A percentile compares a stretch with the other conserved stretches of the same genome.
phyloP scores from a whole-genome alignment of 2,888 invertebrate genomes.

The Drosophila aldrichi region DNA sequence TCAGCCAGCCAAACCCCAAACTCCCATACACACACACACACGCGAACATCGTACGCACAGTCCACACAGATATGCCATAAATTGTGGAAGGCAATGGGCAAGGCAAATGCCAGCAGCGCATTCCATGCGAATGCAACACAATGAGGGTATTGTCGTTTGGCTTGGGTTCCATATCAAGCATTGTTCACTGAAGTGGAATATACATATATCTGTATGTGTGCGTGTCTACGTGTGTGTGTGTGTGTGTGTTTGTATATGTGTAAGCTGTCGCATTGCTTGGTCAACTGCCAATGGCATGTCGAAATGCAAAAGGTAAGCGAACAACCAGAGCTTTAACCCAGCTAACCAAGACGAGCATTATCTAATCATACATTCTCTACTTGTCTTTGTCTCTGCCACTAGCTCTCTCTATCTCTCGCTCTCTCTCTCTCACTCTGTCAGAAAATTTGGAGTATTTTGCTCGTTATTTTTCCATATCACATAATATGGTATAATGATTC shows the following conservation, averaged over 20 bases:
- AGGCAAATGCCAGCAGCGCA: constrained; percentile 68
- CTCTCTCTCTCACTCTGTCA: neutral
- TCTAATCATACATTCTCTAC: constrained; percentile 44
- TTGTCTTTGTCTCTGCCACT: neutral
- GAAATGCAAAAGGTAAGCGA: constrained; percentile 37
- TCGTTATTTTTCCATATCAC: constrained; percentile 19
- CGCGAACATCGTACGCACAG: constrained; percentile 4
- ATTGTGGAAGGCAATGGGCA: constrained; percentile 58
- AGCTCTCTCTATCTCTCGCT: neutral
- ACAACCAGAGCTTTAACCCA: constrained; percentile 24
- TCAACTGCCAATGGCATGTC: constrained; percentile 59
- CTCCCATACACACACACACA: constrained; percentile 2
- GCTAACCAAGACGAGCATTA: constrained; percentile 34
- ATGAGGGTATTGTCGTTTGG: constrained; percentile 31
- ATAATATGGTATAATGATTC: constrained; percentile 69
- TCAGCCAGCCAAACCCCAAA: constrained; percentile 20
- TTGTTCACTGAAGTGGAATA: constrained; percentile 61
- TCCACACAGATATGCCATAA: constrained; percentile 58
- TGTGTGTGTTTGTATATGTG: constrained; percentile 1
- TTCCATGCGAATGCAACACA: constrained; percentile 71
- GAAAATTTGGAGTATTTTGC: neutral
- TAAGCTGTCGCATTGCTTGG: constrained; percentile 39
- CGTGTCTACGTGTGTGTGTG: neutral
- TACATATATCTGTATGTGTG: constrained; percentile 16
- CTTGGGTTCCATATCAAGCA: constrained; percentile 36